Conservation (phyloP, 2,113 vertebrate species). For the Xyrauchen texanus region DNA sequence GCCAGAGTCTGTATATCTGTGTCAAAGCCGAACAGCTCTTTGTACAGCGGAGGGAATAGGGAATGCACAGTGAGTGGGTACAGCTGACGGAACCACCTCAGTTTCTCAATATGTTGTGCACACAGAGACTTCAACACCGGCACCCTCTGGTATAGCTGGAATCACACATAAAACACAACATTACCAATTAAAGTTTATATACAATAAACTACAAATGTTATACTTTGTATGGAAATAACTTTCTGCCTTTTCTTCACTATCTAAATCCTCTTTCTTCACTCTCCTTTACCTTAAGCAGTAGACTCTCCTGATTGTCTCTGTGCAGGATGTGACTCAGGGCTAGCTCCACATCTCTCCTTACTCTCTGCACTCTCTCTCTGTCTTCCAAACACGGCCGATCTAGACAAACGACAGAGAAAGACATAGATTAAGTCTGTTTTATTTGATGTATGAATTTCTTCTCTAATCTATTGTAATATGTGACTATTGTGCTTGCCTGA, state of each 20-base stretch:
- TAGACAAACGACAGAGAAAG: constrained; percentile 57
- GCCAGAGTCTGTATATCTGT: constrained; percentile 68
- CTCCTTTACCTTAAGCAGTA: constrained; percentile 79
- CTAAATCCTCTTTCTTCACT: too few relatives aligned
- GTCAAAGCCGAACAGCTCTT: constrained; percentile 87
- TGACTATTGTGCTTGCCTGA: constrained; percentile 72
- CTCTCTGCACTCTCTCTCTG: constrained; percentile 77
- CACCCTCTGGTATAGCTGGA: constrained; percentile 82
- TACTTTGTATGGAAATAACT: neutral
- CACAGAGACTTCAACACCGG: constrained; percentile 81
- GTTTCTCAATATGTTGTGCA: constrained; percentile 85
- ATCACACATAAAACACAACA: constrained; percentile 28
- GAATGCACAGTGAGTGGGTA: constrained; percentile 80
- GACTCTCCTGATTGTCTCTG: constrained; percentile 79
- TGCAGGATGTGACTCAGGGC: constrained; percentile 82
- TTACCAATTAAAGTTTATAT: too few relatives aligned
- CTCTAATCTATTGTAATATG: neutral
- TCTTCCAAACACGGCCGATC: constrained; percentile 87
- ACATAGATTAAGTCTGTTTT: neutral
- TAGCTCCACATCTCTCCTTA: constrained; percentile 78
- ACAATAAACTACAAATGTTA: too few relatives aligned
- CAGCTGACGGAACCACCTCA: constrained; percentile 82
- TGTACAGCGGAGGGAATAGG: constrained; percentile 91
- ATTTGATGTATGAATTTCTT: neutral
- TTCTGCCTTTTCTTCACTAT: too few relatives aligned